These are phyloP conservation scores for Numenius phaeopus DNA, from an alignment of 2,797 vertebrate genomes.

Conservation along the genomic window DNA sequence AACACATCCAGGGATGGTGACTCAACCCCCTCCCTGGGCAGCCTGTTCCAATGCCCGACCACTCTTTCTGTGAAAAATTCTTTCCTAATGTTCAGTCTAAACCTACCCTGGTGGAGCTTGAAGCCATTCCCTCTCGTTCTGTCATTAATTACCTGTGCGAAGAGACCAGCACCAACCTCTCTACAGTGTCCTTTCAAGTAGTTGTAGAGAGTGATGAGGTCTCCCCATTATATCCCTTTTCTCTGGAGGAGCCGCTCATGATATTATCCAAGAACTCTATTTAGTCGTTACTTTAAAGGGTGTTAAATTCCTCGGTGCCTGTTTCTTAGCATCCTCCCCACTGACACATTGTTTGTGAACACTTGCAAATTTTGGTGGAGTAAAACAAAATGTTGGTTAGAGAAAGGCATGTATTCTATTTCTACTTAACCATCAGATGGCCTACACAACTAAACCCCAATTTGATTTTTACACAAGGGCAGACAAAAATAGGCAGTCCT, in stretches of 20 bases:
- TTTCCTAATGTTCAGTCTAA: too few species aligned
- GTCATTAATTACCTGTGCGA: too few species aligned
- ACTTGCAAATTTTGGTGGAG: not conserved
- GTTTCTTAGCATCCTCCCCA: not conserved
- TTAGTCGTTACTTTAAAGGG: not conserved
- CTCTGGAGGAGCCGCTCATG: not conserved
- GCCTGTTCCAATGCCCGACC: too few species aligned
- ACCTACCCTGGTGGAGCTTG: too few species aligned
- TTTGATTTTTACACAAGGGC: not conserved
- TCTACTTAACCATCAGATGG: not conserved
- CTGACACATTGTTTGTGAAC: not conserved
- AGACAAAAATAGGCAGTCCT: not conserved
- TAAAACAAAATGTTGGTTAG: not conserved
- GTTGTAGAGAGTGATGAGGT: too few species aligned
- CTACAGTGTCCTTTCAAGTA: too few species aligned
- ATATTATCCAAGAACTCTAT: not conserved
- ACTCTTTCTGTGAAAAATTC: too few species aligned
- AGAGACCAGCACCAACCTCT: too few species aligned
- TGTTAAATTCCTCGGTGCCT: not conserved
- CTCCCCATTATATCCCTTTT: not conserved
- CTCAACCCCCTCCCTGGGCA: too few species aligned
- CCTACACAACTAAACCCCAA: not conserved
- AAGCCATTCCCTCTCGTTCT: too few species aligned
- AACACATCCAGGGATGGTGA: too few species aligned
- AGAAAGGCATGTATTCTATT: not conserved